A percentile compares a stretch with the other conserved stretches of the same genome.
Conservation (phyloP, 1,140 invertebrate genomes). For the Eumaeus atala region DNA sequence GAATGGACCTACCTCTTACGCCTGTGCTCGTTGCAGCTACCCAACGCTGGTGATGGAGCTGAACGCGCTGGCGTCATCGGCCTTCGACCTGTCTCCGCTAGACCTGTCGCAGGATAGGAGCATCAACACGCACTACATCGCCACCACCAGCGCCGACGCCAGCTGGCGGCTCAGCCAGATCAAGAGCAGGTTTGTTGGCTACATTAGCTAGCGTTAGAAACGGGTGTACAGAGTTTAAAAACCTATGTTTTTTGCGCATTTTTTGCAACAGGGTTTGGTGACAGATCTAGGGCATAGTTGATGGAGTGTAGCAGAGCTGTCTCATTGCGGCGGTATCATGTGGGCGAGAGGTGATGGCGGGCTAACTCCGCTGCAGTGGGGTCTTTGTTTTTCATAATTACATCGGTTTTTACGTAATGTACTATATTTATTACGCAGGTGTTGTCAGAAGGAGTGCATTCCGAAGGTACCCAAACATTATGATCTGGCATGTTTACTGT, state of each 20-base stretch:
- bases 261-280: no score
- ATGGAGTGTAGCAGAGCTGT: no score
- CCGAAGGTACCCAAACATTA: constrained; percentile 45
- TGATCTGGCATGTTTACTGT: constrained; percentile 43
- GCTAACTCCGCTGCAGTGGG: no score
- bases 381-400: no score
- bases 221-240: no score
- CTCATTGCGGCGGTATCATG: no score
- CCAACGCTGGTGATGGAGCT: constrained; percentile 51
- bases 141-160: constrained; percentile 50
- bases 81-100: constrained; percentile 63
- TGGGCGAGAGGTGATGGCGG: background rate
- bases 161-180: constrained; percentile 59
- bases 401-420: background rate
- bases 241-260: no score
- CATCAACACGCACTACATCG: constrained; percentile 57
- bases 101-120: constrained; percentile 57
- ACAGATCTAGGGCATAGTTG: no score
- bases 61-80: constrained; percentile 49
- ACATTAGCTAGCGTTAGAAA: no score
- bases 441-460: constrained; percentile 41
- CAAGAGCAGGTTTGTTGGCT: constrained; percentile 58
- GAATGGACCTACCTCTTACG: background rate
- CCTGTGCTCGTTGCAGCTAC: constrained; percentile 35
- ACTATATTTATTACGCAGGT: constrained; percentile 33